These are phyloP conservation scores for Thermophis baileyi DNA, from an alignment of 2,113 vertebrate species.

Conservation along the genomic window DNA sequence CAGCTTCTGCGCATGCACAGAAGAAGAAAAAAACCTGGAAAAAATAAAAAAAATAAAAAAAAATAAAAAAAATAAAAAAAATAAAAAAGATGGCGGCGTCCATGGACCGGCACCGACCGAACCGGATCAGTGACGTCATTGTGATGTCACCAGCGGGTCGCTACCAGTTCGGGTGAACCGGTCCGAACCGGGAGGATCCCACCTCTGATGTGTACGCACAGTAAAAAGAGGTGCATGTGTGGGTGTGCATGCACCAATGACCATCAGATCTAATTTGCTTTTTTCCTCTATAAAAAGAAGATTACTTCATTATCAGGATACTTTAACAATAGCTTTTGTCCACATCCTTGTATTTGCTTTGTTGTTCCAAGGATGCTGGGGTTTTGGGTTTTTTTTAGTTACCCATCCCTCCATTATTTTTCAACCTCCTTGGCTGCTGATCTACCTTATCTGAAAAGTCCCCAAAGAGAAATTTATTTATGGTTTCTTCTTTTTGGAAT, in stretches of 20 bases:
- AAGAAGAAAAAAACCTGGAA: no score
- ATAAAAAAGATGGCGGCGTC: no score
- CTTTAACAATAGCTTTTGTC: neutral
- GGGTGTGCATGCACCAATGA: neutral
- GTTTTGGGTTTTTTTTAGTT: neutral
- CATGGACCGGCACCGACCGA: no score
- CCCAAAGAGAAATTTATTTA: neutral
- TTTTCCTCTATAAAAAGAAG: neutral
- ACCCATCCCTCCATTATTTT: neutral
- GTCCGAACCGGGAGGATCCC: no score
- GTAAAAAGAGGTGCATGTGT: neutral
- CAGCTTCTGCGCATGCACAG: no score
- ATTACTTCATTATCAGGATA: neutral
- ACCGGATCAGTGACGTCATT: no score
- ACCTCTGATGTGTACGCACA: neutral
- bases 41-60: no score
- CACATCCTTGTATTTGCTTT: neutral
- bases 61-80: no score
- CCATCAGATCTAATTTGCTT: neutral
- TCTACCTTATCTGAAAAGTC: neutral
- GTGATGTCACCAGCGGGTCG: no score
- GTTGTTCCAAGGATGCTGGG: neutral
- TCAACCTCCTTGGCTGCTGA: neutral
- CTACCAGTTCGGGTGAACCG: no score
- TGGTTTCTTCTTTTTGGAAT: neutral